Base-by-base conservation (phyloP, 2,113 vertebrate genomes). In the Otolemur garnettii region DNA sequence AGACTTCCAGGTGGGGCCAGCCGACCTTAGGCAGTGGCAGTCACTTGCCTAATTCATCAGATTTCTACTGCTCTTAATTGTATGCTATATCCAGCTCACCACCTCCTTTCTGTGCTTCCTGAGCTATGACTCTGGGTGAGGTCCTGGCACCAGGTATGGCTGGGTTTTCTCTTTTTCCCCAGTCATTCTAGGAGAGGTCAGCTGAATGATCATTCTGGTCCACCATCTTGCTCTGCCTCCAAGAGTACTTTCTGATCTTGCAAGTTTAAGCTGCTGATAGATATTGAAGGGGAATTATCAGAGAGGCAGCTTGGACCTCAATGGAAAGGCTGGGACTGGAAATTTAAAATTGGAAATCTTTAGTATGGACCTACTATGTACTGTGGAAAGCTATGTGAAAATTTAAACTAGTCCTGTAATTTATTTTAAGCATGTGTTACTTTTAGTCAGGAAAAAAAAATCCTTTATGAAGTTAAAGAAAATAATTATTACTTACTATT, bases 401-500 rank as follows among this genome's bases (percentile, higher is more conserved):
- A 21, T 88, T 71, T 59, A 78, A 81, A 62, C 42, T 4, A 90
- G 42, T 81, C 13, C 17, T 66, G 4, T 94, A 80, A 94, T 96
- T 95, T 86, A 71, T 91, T 88, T 96, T 88, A 50, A n/a, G 21
- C n/a, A 33, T 68, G 4, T 95, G 59, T 12, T 85, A 45, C 35
- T 88, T 87, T 87, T 33, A 92, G 35, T 64, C 78, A 74, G 82
- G 22, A 30, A 42, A 82, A 93, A 86, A 50, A 35, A 18, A 38
- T 72, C 17, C 55, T 91, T 72, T 93, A 50, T 92, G 38, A 87
- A 95, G 91, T 89, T 64, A 64, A 64, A 64, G 24, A 18, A 94
- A 59, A 53, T 96, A 94, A 95, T 97, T 97, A 91, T 95, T 95
- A 92, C 68, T 96, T 77, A 94, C 82, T 88, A n/a, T 71, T 87